These are phyloP conservation scores for Eulemur mongoz DNA, from an alignment of 2,797 vertebrate genomes.

Conservation along the genomic window DNA sequence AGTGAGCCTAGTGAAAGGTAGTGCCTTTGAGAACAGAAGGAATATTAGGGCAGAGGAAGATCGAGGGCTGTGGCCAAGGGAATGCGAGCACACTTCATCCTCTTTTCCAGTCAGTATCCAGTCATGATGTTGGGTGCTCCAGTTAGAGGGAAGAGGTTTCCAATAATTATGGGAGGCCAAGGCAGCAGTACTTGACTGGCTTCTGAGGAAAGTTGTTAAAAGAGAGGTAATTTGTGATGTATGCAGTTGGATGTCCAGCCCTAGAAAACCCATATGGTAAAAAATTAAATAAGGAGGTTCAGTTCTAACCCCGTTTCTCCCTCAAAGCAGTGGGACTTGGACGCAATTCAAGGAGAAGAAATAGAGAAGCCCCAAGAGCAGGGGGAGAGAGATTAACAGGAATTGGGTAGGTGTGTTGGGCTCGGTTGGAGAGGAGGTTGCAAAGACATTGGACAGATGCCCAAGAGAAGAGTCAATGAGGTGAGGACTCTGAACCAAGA, in stretches of 20 bases:
- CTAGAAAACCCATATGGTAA: background rate
- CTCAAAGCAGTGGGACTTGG: background rate
- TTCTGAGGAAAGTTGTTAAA: background rate
- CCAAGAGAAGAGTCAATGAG: background rate
- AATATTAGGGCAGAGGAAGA: background rate
- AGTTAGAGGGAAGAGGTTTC: background rate
- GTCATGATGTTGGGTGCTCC: background rate
- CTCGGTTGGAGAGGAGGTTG: background rate
- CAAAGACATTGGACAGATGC: background rate
- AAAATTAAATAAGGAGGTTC: background rate
- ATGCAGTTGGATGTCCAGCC: background rate
- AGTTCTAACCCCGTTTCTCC: background rate
- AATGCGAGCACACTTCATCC: background rate
- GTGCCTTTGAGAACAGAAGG: background rate
- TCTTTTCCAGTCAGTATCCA: background rate
- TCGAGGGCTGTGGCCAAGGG: background rate
- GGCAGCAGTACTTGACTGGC: background rate
- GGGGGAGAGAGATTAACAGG: background rate
- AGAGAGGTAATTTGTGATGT: background rate
- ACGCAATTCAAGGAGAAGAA: background rate
- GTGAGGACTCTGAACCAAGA: background rate
- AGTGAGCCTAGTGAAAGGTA: background rate
- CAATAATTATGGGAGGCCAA: background rate
- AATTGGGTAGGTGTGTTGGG: background rate
- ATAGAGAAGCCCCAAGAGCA: background rate